Conservation (phyloP, 1,140 invertebrate genomes). For the Drosophila mojavensis region DNA sequence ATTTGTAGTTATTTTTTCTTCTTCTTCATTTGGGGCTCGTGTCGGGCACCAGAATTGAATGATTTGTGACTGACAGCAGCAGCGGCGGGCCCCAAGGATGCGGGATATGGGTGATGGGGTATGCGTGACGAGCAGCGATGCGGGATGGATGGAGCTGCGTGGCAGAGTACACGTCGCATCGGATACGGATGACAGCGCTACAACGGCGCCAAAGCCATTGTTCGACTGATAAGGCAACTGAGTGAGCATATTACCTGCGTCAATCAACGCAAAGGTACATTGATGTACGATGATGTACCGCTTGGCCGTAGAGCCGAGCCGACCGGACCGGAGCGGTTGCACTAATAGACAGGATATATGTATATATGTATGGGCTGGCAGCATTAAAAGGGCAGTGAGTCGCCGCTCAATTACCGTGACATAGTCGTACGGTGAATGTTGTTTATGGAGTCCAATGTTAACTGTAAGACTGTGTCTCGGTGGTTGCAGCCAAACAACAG, state of each 20-base stretch:
- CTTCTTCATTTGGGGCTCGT: constrained; percentile 11
- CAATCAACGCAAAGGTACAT: constrained; percentile 36
- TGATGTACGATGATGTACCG: constrained; percentile 41
- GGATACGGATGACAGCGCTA: constrained; percentile 36
- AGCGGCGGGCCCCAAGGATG: constrained; percentile 26
- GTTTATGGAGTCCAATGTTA: constrained; percentile 84
- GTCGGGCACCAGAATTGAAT: constrained; percentile 63
- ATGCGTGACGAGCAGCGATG: constrained; percentile 30
- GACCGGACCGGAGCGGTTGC: constrained; percentile 24
- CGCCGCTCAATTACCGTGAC: constrained; percentile 81
- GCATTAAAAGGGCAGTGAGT: constrained; percentile 8
- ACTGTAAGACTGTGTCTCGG: constrained; percentile 85
- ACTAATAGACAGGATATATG: constrained; percentile 68
- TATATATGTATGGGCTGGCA: constrained; percentile 44
- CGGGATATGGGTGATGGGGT: constrained; percentile 32
- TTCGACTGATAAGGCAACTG: constrained; percentile 40
- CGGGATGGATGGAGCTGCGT: constrained; percentile 18
- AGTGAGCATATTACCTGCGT: constrained; percentile 47
- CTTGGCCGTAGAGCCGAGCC: neutral
- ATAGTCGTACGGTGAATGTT: constrained; percentile 85
- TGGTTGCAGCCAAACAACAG: constrained; percentile 71
- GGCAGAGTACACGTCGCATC: constrained; percentile 33
- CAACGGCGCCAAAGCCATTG: constrained; percentile 35
- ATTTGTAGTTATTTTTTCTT: constrained; percentile 47
- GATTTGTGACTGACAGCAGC: constrained; percentile 58